These are phyloP conservation scores for Felis catus DNA, from an alignment of 2,113 vertebrate genomes.

Conservation along the genomic window F.catus_Fca126_mat1.0 CM031421.1:65102001-65102500, in stretches of 20 bases:
- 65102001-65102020: not conserved
- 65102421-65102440: constrained; percentile 88
- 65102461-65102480: constrained; percentile 86
- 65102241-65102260: constrained; percentile 88
- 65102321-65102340: constrained; percentile 87
- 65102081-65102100: constrained; percentile 99
- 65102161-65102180: constrained; percentile 85
- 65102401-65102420: constrained; percentile 90
- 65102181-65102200: constrained; percentile 86
- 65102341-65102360: constrained; percentile 62
- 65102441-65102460: constrained; percentile 89
- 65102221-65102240: constrained; percentile 90
- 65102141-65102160: constrained; percentile 84
- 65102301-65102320: constrained; percentile 87
- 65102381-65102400: constrained; percentile 87
- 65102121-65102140: constrained; percentile 81
- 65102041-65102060: constrained; percentile 76
- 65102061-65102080: constrained; percentile 99
- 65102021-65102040: not conserved
- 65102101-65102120: constrained; percentile 94
- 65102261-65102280: constrained; percentile 88
- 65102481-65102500: constrained; percentile 85
- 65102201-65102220: constrained; percentile 90
- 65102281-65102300: constrained; percentile 88
- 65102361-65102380: constrained; percentile 76